phyloP scores from a whole-genome alignment of 2,113 vertebrate species.

The Tachuris rubrigastra region DNA sequence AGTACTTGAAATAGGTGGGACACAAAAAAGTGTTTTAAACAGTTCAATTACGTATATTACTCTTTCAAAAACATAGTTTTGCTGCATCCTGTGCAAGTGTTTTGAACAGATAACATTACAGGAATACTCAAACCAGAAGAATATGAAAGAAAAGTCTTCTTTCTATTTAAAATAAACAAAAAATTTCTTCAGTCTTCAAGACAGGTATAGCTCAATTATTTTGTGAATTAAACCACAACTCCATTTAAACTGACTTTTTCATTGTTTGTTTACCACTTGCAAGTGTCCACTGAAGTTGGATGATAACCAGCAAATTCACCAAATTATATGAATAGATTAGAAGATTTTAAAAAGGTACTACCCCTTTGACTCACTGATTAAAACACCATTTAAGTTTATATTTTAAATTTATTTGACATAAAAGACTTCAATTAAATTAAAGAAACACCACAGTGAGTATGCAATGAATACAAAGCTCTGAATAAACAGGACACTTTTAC shows the following conservation, averaged over 20 bases:
- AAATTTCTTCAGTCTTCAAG: neutral
- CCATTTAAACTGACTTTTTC: neutral
- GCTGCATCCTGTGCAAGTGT: neutral
- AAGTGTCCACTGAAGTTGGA: neutral
- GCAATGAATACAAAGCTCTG: neutral
- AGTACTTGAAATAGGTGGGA: neutral
- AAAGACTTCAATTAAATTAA: neutral
- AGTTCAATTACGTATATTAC: neutral
- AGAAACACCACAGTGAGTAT: neutral
- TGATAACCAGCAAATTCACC: neutral
- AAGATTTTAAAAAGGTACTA: neutral
- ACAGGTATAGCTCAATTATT: neutral
- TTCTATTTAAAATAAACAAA: neutral
- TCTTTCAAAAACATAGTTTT: neutral
- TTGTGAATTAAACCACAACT: neutral
- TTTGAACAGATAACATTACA: neutral
- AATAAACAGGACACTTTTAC: neutral
- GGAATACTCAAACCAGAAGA: neutral
- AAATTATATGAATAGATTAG: neutral
- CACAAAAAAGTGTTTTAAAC: neutral
- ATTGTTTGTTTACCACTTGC: neutral
- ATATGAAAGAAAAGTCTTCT: neutral
- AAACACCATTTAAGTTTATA: neutral
- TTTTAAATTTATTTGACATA: neutral
- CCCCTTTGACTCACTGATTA: neutral